Percentiles rank a stretch among this genome's conserved stretches.
Conservation (phyloP, 2,113 vertebrate genomes). For the Chauna torquata region DNA sequence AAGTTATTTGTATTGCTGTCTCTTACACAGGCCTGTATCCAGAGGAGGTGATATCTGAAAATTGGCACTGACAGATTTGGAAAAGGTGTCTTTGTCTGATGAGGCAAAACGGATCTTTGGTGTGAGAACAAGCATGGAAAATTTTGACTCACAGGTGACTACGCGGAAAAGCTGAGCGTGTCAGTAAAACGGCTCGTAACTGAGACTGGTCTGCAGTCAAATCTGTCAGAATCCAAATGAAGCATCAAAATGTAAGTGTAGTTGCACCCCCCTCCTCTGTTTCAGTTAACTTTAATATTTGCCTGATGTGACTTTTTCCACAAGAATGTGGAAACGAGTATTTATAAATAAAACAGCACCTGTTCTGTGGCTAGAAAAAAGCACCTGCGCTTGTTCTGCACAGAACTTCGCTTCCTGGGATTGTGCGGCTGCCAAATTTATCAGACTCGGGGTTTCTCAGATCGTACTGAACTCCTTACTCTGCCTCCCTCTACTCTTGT, state of each 20-base stretch:
- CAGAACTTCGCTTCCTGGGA: background rate
- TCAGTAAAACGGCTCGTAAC: background rate
- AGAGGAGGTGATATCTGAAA: background rate
- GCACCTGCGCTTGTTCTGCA: slow-evolving; percentile 46
- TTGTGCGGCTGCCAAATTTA: background rate
- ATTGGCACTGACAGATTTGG: accelerated
- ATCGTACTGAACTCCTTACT: accelerated
- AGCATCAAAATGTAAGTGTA: background rate
- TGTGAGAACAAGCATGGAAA: background rate
- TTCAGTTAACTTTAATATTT: background rate
- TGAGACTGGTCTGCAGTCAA: background rate
- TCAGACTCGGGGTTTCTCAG: background rate
- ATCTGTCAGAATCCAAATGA: background rate
- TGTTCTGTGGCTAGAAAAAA: slow-evolving; percentile 64
- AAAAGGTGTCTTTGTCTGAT: background rate
- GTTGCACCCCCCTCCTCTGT: background rate
- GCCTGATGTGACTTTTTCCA: background rate
- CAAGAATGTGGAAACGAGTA: slow-evolving; percentile 8
- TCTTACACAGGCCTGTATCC: background rate
- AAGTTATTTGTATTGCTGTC: background rate
- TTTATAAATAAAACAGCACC: slow-evolving; percentile 60
- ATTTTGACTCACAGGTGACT: background rate
- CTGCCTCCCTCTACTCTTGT: background rate
- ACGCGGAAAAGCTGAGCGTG: accelerated
- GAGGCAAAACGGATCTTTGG: background rate